Base-by-base conservation (phyloP, 2,113 vertebrate species). In the Mixornis gularis region DNA sequence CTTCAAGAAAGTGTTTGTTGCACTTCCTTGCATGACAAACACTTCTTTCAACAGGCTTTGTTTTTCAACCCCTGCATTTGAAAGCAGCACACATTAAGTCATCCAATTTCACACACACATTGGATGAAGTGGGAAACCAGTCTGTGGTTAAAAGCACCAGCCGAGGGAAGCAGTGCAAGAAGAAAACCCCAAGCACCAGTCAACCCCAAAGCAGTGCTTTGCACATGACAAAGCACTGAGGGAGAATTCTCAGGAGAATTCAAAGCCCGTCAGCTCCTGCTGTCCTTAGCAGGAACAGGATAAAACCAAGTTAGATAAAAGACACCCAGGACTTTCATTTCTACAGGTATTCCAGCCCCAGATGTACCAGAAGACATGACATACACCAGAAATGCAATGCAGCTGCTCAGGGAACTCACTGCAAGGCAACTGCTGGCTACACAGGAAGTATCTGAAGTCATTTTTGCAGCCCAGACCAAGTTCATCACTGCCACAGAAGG, bases 291-390 rank as follows among this genome's bases (percentile, higher is more conserved):
- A 63, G 15, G 34, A n/a, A 43, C 12, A 72, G 22, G 3, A 30
- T 29, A 24, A 79, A n/a, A 48, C 6, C 21, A 73, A 63, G 46
- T 19, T 1, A 56, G 34, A 22, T 30, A 29, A 32, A 71, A 63
- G 49, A 41, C 14, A 53, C 2, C 5, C 51, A 72, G 3, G 48
- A 65, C 27, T 64, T n/a, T 14, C 6, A 19, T 20, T 69, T n/a
- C 46, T 53, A 41, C 7, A 8, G 7, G 29, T 51, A 12, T 6
- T 59, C 14, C 79, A 64, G 63, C 30, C 27, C 24, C 7, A 13
- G 66, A 29, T 3, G 7, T 5, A 49, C 25, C 18, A 66, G 30
- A 41, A 46, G 48, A 48, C 2, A 3, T 0, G 0, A 56, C 43
- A 70, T 6, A 52, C 29, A 18, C 16, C 53, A 71, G 24, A 34